A percentile compares a stretch with the other conserved stretches of the same genome.
phyloP scores from a whole-genome alignment of 2,797 vertebrate species.

The Poecile montanus region DNA sequence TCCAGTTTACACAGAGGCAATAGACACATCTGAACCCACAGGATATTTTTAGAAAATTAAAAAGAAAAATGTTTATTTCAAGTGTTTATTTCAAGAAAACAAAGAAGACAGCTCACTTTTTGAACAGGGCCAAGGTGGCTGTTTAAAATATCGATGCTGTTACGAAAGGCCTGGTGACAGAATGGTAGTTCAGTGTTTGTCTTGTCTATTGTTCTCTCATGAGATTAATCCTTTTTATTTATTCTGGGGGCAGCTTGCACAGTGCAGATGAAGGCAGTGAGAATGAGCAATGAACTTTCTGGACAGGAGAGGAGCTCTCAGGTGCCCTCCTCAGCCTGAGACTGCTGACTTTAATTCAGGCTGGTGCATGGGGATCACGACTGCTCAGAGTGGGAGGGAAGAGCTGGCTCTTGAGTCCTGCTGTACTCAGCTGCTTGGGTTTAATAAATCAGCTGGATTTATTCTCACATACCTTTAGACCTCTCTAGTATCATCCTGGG shows the following conservation, averaged over 20 bases:
- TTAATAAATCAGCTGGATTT: not conserved
- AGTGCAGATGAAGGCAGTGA: not conserved
- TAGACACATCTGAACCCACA: not conserved
- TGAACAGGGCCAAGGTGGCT: not conserved
- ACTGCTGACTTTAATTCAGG: not conserved
- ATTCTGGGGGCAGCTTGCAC: not conserved
- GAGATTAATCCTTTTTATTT: slow-evolving; percentile 32
- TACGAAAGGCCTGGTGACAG: not conserved
- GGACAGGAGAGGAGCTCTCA: not conserved
- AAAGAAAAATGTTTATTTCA: not conserved
- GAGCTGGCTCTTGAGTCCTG: not conserved
- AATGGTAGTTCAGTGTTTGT: not conserved
- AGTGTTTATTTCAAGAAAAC: not conserved
- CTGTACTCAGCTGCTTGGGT: not conserved
- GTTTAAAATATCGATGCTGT: slow-evolving; percentile 33
- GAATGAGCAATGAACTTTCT: not conserved
- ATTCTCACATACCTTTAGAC: not conserved
- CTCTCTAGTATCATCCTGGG: not conserved
- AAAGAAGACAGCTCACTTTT: not conserved
- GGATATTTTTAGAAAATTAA: not conserved
- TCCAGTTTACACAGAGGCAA: not conserved
- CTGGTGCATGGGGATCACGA: accelerated
- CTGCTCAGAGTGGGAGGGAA: not conserved
- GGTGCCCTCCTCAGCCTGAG: not conserved
- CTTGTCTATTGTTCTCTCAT: not conserved